Conservation (phyloP, 2,113 vertebrate species). For the Oreochromis niloticus region DNA sequence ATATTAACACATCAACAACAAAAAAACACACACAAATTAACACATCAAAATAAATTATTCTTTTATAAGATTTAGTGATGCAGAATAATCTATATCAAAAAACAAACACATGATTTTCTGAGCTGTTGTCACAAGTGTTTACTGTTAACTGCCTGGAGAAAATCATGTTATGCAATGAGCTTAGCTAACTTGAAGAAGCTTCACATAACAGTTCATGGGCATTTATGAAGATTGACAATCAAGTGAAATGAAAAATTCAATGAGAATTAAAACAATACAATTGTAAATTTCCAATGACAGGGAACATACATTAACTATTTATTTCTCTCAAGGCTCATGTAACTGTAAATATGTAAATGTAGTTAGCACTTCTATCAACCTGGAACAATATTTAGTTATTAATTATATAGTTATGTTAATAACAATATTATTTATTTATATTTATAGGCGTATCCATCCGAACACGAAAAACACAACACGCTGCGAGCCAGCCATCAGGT, state of each 20-base stretch:
- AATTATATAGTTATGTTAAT: neutral
- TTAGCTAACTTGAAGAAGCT: neutral
- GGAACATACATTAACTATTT: neutral
- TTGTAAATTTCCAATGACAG: neutral
- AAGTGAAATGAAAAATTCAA: neutral
- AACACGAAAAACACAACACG: no score
- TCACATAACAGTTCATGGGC: neutral
- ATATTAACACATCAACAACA: neutral
- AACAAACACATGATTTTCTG: conserved; percentile 76
- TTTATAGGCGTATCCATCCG: no score
- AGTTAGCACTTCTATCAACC: neutral
- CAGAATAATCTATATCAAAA: neutral
- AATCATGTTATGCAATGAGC: neutral
- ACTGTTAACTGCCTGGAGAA: conserved; percentile 45
- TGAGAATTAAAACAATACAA: neutral
- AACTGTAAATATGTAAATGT: neutral
- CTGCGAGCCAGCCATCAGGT: neutral
- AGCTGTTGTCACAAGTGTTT: conserved; percentile 78
- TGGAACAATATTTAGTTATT: neutral
- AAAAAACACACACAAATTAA: neutral
- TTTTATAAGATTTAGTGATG: neutral
- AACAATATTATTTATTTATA: no score
- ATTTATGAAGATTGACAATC: neutral
- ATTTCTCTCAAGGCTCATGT: neutral
- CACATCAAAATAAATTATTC: neutral